Evolutionary conservation across 2,888 invertebrate genomes (phyloP), one percentile per base, ranked within the genome.

Genomic region (Clistopyga incitator): DNA sequence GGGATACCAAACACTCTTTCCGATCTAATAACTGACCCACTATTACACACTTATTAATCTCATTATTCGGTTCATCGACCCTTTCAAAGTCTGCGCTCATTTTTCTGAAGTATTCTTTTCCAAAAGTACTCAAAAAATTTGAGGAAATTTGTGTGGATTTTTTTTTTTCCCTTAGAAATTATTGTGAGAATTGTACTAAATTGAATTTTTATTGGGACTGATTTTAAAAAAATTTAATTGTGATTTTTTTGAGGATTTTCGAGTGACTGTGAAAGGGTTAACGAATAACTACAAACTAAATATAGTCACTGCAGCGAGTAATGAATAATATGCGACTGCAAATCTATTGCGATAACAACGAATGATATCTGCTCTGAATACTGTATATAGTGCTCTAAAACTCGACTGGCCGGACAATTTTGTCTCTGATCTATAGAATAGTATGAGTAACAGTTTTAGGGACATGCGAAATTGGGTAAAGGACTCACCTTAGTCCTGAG

Each of bases 401-500:
- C 50, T 80, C n/a, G 68, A 34, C 72, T 67, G 76, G 72, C 65
- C 61, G 11, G 34, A 64, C 29, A 56, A 71, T 56, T 68, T 65
- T 25, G 38, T 67, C 23, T 65, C 61, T 45, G 45, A 34, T 64
- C 81, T 75, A 81, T 68, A 25, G n/a, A n/a, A 34, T 61, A 18
- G 47, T 18, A 45, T 18, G 61, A 61, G 18, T 1, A 18, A 42
- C 29, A 8, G 52, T 67, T n/a, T 13, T 2, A 70, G 29, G 15
- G n/a, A 42, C 34, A 64, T 70, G 74, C 82, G 47, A 64, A 67
- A 18, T 13, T 25, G 52, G 38, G 11, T 47, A 83, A 86, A 85
- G 86, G 86, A 91, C 93, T 93, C 91, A 94, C 94, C 94, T 94
- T 94, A 86, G 94, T 94, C 89, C 94, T 93, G 86, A 94, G 92